A percentile compares a stretch with the other conserved stretches of the same genome.
Evolutionary conservation across 2,888 invertebrate species (phyloP).

Genomic region (Liodrosophila aerea): DNA sequence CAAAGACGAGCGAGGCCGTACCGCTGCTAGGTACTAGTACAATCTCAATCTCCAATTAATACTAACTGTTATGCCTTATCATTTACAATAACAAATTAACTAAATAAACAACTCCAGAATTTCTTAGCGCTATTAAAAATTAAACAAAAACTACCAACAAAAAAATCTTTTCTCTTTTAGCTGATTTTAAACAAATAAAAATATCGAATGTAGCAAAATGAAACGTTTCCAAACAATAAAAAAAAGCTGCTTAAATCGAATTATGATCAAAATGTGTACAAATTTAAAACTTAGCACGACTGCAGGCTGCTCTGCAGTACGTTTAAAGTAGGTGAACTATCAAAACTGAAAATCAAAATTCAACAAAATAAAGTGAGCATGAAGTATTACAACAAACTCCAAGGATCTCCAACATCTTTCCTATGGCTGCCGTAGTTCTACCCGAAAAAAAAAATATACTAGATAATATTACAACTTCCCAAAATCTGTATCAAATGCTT

Average conservation of each 20-base stretch:
- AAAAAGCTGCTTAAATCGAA: slow-evolving; percentile 42
- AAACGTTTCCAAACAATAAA: slow-evolving; percentile 44
- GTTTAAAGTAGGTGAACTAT: slow-evolving; percentile 66
- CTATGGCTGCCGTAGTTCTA: slow-evolving; percentile 43
- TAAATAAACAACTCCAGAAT: slow-evolving; percentile 42
- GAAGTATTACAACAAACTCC: slow-evolving; percentile 45
- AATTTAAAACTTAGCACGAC: slow-evolving; percentile 47
- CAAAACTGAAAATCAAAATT: slow-evolving; percentile 33
- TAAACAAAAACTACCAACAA: slow-evolving; percentile 12
- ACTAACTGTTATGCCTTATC: slow-evolving; percentile 49
- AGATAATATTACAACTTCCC: slow-evolving; percentile 9
- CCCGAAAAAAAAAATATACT: slow-evolving; percentile 2
- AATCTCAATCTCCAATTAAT: slow-evolving; percentile 33
- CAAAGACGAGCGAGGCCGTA: slow-evolving; percentile 99
- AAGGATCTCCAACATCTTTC: slow-evolving; percentile 21
- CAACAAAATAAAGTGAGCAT: slow-evolving; percentile 48
- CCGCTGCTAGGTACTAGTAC: slow-evolving; percentile 94
- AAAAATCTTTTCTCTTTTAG: slow-evolving; percentile 68
- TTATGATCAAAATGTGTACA: slow-evolving; percentile 55
- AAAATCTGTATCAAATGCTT: slow-evolving; percentile 45
- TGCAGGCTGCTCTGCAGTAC: slow-evolving; percentile 44
- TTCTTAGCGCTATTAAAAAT: slow-evolving; percentile 47
- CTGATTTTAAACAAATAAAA: slow-evolving; percentile 48
- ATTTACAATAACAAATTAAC: slow-evolving; percentile 30
- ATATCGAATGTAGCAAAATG: slow-evolving; percentile 54